Evolutionary conservation across 1,140 invertebrate genomes (phyloP).

Genomic region (Hormaphis cornu): DNA sequence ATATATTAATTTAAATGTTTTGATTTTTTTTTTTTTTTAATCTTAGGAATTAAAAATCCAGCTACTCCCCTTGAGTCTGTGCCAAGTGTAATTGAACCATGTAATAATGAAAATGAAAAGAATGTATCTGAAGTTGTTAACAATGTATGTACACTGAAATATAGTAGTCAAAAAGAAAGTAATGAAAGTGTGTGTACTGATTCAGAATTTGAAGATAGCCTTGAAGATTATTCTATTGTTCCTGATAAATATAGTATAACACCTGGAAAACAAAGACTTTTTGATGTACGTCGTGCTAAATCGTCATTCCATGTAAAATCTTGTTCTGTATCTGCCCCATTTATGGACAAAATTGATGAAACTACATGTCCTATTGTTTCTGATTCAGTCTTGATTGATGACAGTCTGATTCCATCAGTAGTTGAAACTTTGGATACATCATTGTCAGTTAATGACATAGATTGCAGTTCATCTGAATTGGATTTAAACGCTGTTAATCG

Average conservation of each 20-base stretch:
- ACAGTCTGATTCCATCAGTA: neutral
- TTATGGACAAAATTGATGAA: conserved; percentile 20
- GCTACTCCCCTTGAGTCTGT: neutral
- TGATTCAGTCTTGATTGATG: neutral
- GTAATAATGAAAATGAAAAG: neutral
- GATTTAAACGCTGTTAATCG: too few species aligned
- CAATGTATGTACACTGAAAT: neutral
- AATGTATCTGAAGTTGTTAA: neutral
- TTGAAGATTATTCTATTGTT: neutral
- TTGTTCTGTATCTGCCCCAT: neutral
- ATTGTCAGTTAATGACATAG: too few species aligned
- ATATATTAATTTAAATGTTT: neutral
- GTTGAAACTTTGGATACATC: too few species aligned
- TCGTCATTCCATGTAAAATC: neutral
- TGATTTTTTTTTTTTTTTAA: neutral
- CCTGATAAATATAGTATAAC: conserved; percentile 11
- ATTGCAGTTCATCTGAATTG: too few species aligned
- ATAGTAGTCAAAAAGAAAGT: neutral
- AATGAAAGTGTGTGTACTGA: neutral
- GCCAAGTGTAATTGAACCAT: neutral
- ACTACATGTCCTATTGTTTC: neutral
- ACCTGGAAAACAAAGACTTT: conserved; percentile 15
- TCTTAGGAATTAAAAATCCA: too few species aligned
- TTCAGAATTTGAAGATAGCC: neutral
- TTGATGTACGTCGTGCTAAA: conserved; percentile 12